Conservation (phyloP, 2,888 invertebrate genomes). For the Molanna angustata region DNA sequence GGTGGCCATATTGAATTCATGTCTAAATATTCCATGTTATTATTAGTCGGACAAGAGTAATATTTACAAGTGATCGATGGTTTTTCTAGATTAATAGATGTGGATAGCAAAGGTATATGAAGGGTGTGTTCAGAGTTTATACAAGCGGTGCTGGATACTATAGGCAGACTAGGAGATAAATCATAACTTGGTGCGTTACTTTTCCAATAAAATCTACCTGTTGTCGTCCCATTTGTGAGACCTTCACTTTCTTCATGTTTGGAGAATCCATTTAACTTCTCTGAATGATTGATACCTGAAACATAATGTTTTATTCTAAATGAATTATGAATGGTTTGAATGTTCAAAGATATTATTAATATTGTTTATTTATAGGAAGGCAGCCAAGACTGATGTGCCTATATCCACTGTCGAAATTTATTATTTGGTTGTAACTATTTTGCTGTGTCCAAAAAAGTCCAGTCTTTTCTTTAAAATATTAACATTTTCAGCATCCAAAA, state of each 20-base stretch:
- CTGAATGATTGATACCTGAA: constrained; percentile 19
- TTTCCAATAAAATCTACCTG: constrained; percentile 29
- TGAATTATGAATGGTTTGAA: background rate
- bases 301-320: background rate
- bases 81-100: constrained; percentile 15
- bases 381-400: no score
- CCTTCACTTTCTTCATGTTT: constrained; percentile 21
- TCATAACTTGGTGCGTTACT: constrained; percentile 20
- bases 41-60: constrained; percentile 22
- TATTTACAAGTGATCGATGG: constrained; percentile 12
- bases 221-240: constrained; percentile 17
- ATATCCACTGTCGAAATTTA: no score
- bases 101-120: constrained; percentile 12
- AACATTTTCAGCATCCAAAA: no score
- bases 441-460: no score
- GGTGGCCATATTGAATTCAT: constrained; percentile 22
- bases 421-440: no score
- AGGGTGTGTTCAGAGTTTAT: constrained; percentile 1
- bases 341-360: background rate
- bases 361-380: background rate
- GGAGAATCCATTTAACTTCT: constrained; percentile 26
- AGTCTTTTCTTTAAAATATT: no score
- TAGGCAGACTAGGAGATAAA: constrained; percentile 12
- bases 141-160: background rate
- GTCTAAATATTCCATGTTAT: background rate